A percentile compares a stretch with the other conserved stretches of the same genome.
Conservation (phyloP, 2,888 invertebrate genomes). For the Tinea pellionella region DNA sequence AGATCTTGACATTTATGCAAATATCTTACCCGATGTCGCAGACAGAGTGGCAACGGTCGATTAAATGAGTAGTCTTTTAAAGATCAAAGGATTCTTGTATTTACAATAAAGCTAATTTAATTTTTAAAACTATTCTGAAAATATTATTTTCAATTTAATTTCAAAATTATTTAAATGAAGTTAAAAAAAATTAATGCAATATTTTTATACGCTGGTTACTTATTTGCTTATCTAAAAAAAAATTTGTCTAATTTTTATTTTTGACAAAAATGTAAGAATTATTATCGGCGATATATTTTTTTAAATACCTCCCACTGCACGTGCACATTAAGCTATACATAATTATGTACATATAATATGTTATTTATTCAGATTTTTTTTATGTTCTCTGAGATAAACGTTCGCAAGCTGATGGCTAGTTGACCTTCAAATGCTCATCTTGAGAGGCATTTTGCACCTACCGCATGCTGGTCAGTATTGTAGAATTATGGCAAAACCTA, state of each 20-base stretch:
- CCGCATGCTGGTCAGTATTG: not conserved
- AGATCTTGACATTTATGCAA: slow-evolving; percentile 39
- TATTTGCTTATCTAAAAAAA: too few species aligned
- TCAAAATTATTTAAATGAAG: too few species aligned
- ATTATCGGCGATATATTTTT: not conserved
- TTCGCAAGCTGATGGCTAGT: not conserved
- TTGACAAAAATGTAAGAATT: too few species aligned
- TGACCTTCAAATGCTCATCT: slow-evolving; percentile 6
- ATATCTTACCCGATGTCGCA: slow-evolving; percentile 36
- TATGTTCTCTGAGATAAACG: not conserved
- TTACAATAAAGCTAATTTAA: too few species aligned
- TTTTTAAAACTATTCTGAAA: too few species aligned
- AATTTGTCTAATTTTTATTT: too few species aligned
- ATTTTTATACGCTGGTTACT: too few species aligned
- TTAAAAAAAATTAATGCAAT: too few species aligned
- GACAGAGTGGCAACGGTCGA: slow-evolving; percentile 53
- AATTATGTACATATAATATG: slow-evolving; percentile 5
- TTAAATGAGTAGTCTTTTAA: not conserved
- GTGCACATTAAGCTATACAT: not conserved
- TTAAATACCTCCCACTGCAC: not conserved
- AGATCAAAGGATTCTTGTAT: not conserved
- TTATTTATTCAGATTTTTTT: slow-evolving; percentile 7
- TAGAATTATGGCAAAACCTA: not conserved
- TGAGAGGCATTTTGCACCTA: slow-evolving; percentile 5
- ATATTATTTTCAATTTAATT: too few species aligned